These are phyloP conservation scores for Neomicropteryx cornuta DNA, from an alignment of 1,140 invertebrate genomes.

Conservation along the genomic window DNA sequence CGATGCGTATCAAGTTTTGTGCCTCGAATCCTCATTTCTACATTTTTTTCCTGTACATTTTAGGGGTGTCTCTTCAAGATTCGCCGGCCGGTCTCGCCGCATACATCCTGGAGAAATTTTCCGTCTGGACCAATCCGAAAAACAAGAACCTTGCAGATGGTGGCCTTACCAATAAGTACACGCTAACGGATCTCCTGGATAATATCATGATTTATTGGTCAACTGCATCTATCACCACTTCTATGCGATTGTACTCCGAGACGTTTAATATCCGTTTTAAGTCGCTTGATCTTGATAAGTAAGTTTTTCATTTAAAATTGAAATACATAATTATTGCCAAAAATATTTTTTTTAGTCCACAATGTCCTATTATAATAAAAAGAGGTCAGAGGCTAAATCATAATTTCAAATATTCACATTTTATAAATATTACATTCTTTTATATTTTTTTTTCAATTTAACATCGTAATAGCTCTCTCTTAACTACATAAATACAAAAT, in stretches of 20 bases:
- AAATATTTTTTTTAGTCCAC: no score
- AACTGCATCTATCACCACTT: constrained; percentile 64
- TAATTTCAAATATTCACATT: no score
- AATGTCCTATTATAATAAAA: no score
- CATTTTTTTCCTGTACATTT: constrained; percentile 14
- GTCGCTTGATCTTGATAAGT: constrained; percentile 33
- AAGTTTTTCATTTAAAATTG: constrained; percentile 11
- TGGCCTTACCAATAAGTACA: constrained; percentile 44
- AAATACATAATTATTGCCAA: no score
- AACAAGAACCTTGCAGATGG: constrained; percentile 49
- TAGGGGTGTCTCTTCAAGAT: constrained; percentile 46
- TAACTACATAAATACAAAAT: no score
- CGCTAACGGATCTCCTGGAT: constrained; percentile 65
- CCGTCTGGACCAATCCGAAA: constrained; percentile 53
- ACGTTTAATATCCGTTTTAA: constrained; percentile 28
- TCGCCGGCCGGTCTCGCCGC: constrained; percentile 63
- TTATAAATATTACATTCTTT: no score
- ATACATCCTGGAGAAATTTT: constrained; percentile 77
- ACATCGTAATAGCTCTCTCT: no score
- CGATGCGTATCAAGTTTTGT: no score
- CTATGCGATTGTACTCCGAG: constrained; percentile 66
- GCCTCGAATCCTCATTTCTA: no score
- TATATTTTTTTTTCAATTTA: no score
- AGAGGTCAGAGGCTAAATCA: no score
- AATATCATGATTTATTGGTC: constrained; percentile 86